These are phyloP conservation scores for Lutjanus argentimaculatus DNA, from an alignment of 2,797 vertebrate species.

Conservation along the genomic window DNA sequence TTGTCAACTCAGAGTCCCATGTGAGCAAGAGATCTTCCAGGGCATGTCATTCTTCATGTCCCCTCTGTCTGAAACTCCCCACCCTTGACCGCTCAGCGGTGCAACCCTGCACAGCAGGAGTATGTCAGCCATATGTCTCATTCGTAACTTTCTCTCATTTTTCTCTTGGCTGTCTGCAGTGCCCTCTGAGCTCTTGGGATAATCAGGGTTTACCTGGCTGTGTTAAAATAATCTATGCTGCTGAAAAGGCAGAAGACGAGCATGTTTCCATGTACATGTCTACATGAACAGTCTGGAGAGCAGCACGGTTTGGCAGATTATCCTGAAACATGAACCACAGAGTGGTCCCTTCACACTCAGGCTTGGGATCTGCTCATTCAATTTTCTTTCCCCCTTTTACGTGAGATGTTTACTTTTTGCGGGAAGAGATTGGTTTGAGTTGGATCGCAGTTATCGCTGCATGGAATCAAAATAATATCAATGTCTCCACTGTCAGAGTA, in stretches of 20 bases:
- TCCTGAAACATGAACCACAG: slow-evolving; percentile 66
- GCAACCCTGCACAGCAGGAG: slow-evolving; percentile 63
- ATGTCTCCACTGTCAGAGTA: slow-evolving; percentile 20
- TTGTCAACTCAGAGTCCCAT: slow-evolving; percentile 73
- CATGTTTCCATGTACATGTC: slow-evolving; percentile 62
- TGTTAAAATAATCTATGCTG: slow-evolving; percentile 68
- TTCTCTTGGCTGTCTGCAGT: slow-evolving; percentile 57
- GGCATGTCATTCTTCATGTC: slow-evolving; percentile 76
- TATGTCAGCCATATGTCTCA: slow-evolving; percentile 74
- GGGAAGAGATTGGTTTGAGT: slow-evolving; percentile 34
- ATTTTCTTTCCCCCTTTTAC: slow-evolving; percentile 58
- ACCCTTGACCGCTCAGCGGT: slow-evolving; percentile 69
- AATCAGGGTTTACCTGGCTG: slow-evolving; percentile 58
- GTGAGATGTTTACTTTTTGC: slow-evolving; percentile 41
- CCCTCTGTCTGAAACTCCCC: slow-evolving; percentile 62
- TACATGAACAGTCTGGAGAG: slow-evolving; percentile 53
- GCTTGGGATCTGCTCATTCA: slow-evolving; percentile 61
- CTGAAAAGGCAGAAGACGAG: slow-evolving; percentile 52
- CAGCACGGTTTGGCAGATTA: slow-evolving; percentile 50
- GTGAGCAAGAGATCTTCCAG: slow-evolving; percentile 72
- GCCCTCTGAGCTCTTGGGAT: slow-evolving; percentile 52
- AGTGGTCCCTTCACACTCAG: slow-evolving; percentile 45
- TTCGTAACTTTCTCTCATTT: slow-evolving; percentile 70
- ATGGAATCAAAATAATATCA: slow-evolving; percentile 39
- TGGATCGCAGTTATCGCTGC: slow-evolving; percentile 29